Evolutionary conservation across 2,888 invertebrate genomes (phyloP).

Genomic region (Hypolimnas misippus): DNA sequence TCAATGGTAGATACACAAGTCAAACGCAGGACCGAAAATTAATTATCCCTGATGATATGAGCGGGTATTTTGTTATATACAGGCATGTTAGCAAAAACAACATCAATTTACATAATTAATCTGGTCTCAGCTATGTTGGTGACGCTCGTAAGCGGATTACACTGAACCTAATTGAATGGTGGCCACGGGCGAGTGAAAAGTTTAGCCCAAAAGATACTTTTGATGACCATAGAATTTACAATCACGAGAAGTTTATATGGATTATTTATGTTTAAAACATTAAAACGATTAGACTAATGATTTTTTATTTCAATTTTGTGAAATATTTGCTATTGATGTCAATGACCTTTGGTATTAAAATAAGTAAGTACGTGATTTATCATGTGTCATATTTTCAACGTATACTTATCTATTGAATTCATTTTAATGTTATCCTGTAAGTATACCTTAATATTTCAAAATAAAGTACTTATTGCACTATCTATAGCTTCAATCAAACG

Average conservation of each 20-base stretch:
- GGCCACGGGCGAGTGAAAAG: slow-evolving; percentile 25
- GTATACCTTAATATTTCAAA: neutral
- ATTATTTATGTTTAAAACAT: neutral
- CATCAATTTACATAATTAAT: slow-evolving; percentile 74
- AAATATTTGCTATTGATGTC: too few relatives aligned
- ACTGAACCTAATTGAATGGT: slow-evolving; percentile 65
- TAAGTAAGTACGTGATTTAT: too few relatives aligned
- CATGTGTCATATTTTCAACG: too few relatives aligned
- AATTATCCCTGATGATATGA: slow-evolving; percentile 36
- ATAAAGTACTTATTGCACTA: slow-evolving; percentile 6
- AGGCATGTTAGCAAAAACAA: slow-evolving; percentile 53
- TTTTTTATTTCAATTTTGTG: too few relatives aligned
- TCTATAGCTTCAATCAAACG: slow-evolving; percentile 6
- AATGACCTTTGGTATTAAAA: too few relatives aligned
- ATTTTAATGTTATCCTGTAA: too few relatives aligned
- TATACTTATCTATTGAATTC: too few relatives aligned
- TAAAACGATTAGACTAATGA: too few relatives aligned
- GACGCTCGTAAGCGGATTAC: slow-evolving; percentile 62
- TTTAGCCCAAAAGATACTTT: slow-evolving; percentile 11
- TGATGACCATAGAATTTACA: neutral
- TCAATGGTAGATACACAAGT: slow-evolving; percentile 15
- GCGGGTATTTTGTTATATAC: slow-evolving; percentile 29
- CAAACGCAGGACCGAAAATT: slow-evolving; percentile 36
- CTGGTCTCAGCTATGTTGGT: slow-evolving; percentile 50
- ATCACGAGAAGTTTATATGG: neutral